phyloP scores from a whole-genome alignment of 2,888 invertebrate species.

The Yponomeuta evonymella region DNA sequence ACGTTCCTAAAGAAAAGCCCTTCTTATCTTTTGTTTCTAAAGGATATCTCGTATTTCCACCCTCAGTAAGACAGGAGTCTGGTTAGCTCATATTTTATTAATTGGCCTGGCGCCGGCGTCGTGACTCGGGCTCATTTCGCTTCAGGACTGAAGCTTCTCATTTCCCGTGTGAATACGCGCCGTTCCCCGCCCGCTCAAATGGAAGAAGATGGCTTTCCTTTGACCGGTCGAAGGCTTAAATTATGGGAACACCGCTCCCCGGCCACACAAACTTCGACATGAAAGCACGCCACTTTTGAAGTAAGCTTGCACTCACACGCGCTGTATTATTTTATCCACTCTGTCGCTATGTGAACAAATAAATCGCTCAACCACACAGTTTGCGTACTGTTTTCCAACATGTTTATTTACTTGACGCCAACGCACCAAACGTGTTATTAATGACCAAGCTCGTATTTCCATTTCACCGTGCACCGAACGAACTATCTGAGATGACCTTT shows the following conservation, averaged over 20 bases:
- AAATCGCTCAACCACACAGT: not conserved
- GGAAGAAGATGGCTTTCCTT: constrained; percentile 48
- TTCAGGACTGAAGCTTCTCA: constrained; percentile 42
- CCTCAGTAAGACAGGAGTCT: not conserved
- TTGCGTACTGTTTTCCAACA: not conserved
- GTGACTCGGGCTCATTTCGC: constrained; percentile 19
- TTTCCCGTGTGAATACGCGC: constrained; percentile 58
- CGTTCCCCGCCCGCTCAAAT: constrained; percentile 53
- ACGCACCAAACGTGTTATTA: not conserved
- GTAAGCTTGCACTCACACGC: not conserved
- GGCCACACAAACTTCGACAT: not conserved
- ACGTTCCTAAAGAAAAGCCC: not conserved
- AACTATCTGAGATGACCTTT: constrained; percentile 9
- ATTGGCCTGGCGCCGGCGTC: constrained; percentile 14
- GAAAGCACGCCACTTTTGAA: not conserved
- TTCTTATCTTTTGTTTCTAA: not conserved
- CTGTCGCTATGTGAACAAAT: not conserved
- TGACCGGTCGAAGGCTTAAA: constrained; percentile 52
- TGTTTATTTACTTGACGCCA: not conserved
- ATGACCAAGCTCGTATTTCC: not conserved
- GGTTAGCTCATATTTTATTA: constrained; percentile 21
- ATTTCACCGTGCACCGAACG: constrained; percentile 8
- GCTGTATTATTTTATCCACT: not conserved
- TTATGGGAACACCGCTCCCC: constrained; percentile 17
- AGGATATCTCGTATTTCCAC: not conserved